Conservation (phyloP, 2,113 vertebrate genomes). For the Taurulus bubalis region DNA sequence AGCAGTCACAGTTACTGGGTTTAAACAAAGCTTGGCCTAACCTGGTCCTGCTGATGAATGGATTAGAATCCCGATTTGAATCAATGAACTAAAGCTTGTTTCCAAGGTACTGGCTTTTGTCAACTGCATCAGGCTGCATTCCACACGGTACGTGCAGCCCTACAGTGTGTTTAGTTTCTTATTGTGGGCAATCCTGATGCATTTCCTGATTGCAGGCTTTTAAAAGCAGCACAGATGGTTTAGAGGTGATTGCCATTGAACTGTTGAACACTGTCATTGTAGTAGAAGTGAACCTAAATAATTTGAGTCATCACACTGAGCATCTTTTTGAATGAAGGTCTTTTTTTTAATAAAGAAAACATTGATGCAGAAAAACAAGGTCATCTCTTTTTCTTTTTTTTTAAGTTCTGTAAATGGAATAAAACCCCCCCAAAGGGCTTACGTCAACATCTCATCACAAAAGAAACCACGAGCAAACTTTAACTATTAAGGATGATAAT, state of each 20-base stretch:
- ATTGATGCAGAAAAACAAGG: background rate
- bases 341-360: background rate
- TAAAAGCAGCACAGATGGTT: conserved; percentile 5
- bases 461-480: conserved; percentile 1
- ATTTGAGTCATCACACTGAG: conserved; percentile 1
- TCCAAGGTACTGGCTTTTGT: background rate
- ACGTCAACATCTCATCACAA: background rate
- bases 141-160: background rate
- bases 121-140: background rate
- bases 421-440: background rate
- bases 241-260: background rate
- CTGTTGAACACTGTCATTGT: conserved; percentile 13
- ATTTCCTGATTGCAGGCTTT: conserved; percentile 12
- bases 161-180: background rate
- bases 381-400: background rate
- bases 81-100: background rate
- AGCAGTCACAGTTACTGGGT: background rate
- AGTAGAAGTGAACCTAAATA: background rate
- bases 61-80: conserved; percentile 7
- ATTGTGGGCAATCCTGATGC: background rate
- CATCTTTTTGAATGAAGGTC: background rate
- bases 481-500: conserved; percentile 11
- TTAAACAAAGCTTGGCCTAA: conserved; percentile 30
- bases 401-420: background rate
- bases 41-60: conserved; percentile 10